These are phyloP conservation scores for Columba livia DNA, from an alignment of 2,113 vertebrate species.

Conservation along the genomic window DNA sequence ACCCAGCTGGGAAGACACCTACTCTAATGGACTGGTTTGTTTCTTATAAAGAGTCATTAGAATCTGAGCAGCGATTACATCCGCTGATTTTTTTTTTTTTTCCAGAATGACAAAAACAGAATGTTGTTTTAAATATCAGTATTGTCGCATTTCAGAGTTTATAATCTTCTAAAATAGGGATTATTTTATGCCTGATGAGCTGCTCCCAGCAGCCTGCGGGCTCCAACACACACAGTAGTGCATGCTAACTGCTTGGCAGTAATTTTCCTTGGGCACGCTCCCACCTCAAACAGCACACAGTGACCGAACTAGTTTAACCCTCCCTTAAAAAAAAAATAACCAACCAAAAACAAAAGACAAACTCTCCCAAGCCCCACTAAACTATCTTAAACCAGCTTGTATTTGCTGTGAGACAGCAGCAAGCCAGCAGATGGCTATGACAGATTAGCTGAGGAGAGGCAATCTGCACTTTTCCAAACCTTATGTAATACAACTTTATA, in stretches of 20 bases:
- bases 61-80: background rate
- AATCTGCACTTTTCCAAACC: background rate
- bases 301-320: background rate
- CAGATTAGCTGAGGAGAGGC: background rate
- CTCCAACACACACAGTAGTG: background rate
- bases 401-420: conserved; percentile 7
- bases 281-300: background rate
- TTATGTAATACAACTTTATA: background rate
- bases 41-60: background rate
- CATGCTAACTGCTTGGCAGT: background rate
- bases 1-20: background rate
- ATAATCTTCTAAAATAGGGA: background rate
- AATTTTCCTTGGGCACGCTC: background rate
- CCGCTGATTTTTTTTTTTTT: background rate
- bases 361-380: background rate
- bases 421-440: conserved; percentile 49
- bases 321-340: background rate
- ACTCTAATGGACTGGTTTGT: background rate
- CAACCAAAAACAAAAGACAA: background rate
- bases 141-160: background rate
- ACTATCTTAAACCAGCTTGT: background rate
- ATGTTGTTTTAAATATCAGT: background rate
- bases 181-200: background rate
- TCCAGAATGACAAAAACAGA: background rate
- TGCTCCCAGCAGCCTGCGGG: background rate